Evolutionary conservation across 2,797 vertebrate genomes (phyloP).

Genomic region (Philypnodon macrostomus): DNA sequence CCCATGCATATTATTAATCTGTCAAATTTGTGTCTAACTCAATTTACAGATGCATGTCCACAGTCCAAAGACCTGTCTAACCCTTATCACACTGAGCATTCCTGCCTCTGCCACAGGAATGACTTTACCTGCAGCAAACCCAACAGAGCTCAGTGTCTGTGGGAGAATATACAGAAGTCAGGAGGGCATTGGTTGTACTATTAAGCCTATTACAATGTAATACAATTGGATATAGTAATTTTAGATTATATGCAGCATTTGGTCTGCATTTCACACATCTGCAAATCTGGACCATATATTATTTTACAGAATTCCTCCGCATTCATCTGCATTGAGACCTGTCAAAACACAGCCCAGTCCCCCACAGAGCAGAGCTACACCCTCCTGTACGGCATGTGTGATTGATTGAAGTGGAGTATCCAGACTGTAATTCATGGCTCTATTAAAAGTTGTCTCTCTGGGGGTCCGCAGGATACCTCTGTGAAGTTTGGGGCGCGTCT

Average conservation of each 20-base stretch:
- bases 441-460: constrained; percentile 45
- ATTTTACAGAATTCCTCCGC: background rate
- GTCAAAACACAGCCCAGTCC: constrained; percentile 23
- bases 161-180: background rate
- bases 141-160: constrained; percentile 26
- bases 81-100: constrained; percentile 35
- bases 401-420: constrained; percentile 25
- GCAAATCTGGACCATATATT: no score
- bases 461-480: constrained; percentile 31
- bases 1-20: constrained; percentile 12
- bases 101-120: constrained; percentile 54
- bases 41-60: constrained; percentile 15
- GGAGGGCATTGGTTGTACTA: no score
- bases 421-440: constrained; percentile 32
- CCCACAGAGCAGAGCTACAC: constrained; percentile 12
- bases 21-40: constrained; percentile 21
- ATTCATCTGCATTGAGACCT: constrained; percentile 21
- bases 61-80: constrained; percentile 10
- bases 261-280: no score
- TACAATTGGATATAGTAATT: no score
- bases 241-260: no score
- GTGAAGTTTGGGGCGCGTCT: constrained; percentile 46
- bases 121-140: constrained; percentile 48
- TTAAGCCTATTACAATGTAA: no score
- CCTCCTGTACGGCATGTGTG: constrained; percentile 5